Conservation (phyloP, 2,888 invertebrate genomes). For the Lysandra coridon region DNA sequence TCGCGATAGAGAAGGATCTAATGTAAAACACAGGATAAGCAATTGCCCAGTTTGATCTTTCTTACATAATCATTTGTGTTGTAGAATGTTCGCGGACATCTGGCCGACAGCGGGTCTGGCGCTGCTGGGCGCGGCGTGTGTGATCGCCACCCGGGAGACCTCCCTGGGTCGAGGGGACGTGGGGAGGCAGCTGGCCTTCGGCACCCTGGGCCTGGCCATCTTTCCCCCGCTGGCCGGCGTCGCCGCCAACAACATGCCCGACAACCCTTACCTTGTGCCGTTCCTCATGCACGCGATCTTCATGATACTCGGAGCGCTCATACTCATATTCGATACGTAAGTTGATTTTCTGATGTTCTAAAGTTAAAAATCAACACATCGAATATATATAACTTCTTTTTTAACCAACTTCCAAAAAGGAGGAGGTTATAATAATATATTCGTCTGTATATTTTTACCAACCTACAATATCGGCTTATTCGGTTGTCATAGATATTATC, state of each 20-base stretch:
- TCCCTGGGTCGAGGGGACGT: conserved; percentile 89
- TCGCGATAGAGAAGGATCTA: too few species aligned
- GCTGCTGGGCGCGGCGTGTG: conserved; percentile 86
- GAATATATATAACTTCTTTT: too few species aligned
- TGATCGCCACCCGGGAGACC: conserved; percentile 91
- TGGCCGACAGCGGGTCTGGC: conserved; percentile 87
- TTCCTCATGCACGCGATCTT: conserved; percentile 81
- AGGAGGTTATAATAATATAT: too few species aligned
- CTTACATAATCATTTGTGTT: conserved; percentile 3
- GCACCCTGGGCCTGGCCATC: conserved; percentile 86
- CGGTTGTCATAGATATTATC: too few species aligned
- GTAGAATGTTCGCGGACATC: conserved; percentile 85
- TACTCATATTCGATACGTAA: conserved; percentile 80
- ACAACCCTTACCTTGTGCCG: conserved; percentile 76
- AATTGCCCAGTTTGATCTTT: too few species aligned
- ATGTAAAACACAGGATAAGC: too few species aligned
- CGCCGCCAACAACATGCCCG: conserved; percentile 62
- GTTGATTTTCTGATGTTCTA: conserved; percentile 44
- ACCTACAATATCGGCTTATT: too few species aligned
- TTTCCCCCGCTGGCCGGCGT: conserved; percentile 82
- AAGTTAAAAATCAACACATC: too few species aligned
- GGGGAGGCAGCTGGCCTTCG: conserved; percentile 88
- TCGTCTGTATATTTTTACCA: too few species aligned
- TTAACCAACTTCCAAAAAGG: too few species aligned
- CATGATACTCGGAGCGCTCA: conserved; percentile 79